Evolutionary conservation across 2,113 vertebrate species (phyloP).

Genomic region (Stegostoma tigrinum): DNA sequence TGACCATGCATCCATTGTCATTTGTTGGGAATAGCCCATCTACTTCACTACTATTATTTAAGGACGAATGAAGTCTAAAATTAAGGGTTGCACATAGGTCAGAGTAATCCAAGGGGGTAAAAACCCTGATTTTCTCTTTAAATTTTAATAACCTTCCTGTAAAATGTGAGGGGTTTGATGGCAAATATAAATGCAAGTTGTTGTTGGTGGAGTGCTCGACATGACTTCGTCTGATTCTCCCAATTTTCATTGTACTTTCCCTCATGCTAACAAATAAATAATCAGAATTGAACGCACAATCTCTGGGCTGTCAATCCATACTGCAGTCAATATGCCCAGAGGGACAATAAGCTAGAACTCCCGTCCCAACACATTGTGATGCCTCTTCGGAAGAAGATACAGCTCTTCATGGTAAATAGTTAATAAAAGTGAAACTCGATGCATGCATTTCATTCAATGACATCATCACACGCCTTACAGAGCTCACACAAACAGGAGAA

Average conservation of each 20-base stretch:
- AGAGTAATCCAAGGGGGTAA: not conserved
- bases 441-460: not conserved
- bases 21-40: no score
- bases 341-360: not conserved
- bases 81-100: not conserved
- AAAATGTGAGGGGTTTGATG: not conserved
- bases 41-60: no score
- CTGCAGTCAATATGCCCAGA: not conserved
- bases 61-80: no score
- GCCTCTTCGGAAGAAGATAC: not conserved
- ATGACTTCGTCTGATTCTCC: not conserved
- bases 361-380: not conserved
- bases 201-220: not conserved
- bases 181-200: not conserved
- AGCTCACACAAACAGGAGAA: not conserved
- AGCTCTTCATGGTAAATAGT: not conserved
- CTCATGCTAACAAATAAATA: not conserved
- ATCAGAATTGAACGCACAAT: not conserved
- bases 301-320: not conserved
- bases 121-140: not conserved
- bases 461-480: not conserved
- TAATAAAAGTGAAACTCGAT: slow-evolving; percentile 26
- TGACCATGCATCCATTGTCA: no score
- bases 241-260: not conserved
- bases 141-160: not conserved